These are phyloP conservation scores for Porites divaricata DNA, from an alignment of 92 coral and sea anemone genomes.

Conservation along the genomic window DNA sequence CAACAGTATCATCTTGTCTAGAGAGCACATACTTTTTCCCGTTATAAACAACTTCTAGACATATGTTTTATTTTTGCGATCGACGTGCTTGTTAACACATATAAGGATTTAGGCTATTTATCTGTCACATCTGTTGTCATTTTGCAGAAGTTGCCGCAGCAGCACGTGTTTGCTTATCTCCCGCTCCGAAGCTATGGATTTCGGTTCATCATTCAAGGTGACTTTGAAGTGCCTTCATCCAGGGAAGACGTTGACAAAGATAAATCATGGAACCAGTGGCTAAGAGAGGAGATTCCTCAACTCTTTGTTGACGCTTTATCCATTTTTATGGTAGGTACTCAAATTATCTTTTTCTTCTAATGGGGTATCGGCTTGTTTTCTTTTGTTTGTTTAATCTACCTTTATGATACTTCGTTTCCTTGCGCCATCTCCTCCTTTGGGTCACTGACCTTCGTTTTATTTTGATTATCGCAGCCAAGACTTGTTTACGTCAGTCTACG, in stretches of 20 bases:
- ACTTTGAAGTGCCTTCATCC: constrained; percentile 95
- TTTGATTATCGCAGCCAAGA: no score
- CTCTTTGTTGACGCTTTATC: constrained; percentile 86
- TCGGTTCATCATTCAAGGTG: constrained; percentile 93
- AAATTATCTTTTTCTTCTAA: not conserved
- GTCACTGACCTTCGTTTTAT: no score
- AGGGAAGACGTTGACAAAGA: constrained; percentile 93
- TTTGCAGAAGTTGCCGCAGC: constrained; percentile 71
- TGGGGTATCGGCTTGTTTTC: not conserved
- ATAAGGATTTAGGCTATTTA: no score
- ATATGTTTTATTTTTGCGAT: no score
- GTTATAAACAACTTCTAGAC: no score
- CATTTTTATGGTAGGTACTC: constrained; percentile 73
- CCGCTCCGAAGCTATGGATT: constrained; percentile 93
- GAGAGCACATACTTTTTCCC: no score
- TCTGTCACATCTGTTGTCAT: not conserved
- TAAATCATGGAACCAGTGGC: constrained; percentile 96
- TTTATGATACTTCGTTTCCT: no score
- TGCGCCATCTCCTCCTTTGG: no score
- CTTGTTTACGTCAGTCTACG: no score
- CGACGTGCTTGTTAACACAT: no score
- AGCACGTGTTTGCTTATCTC: constrained; percentile 91
- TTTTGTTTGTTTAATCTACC: no score
- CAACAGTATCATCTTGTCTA: no score
- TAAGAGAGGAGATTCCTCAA: constrained; percentile 84